Evolutionary conservation across 2,113 vertebrate species (phyloP), one percentile per base, ranked within the genome.

Genomic region (Mugil cephalus): DNA sequence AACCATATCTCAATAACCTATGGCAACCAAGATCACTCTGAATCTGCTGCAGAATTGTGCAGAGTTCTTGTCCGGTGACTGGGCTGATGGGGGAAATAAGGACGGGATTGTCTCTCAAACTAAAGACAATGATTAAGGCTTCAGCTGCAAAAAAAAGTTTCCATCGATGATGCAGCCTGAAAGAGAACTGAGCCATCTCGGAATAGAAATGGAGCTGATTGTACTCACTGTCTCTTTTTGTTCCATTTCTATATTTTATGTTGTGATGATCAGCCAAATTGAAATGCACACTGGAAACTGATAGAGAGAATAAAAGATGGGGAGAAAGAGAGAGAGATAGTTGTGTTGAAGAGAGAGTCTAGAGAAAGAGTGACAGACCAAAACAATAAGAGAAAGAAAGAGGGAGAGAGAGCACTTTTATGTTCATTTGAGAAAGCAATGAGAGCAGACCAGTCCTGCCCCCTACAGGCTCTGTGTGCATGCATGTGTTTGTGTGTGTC

Each of bases 401-500:
- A 24, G 19, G 15, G 12, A 66, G 38, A 15, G 45, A 14, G 21
- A 42, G 8, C 18, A 9, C 17, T 30, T 46, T 51, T 2, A 66
- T 43, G 48, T 51, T 66, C 45, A 48, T 70, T n/a, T 61, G n/a
- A 7, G 1, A 45, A 38, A 46, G 62, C 42, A 58, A 11, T 17
- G 6, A 69, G 58, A 43, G 43, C 80, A 90, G 86, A 87, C 10
- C 87, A 82, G 88, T 84, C 68, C 88, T 89, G 88, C 93, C 93
- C 88, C 87, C 91, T 93, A 90, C 51, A 90, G 93, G 85, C 47
- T 48, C 48, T 17, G 4, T 5, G 50, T 42, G 35, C 13, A 60
- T 92, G 93, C 91, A 93, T 89, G 47, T 17, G 14, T 13, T 61
- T 10, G 70, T 60, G 69, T 71, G 47, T 91, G 94, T 93, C 94